Evolutionary conservation across 2,113 vertebrate genomes (phyloP).

Genomic region (Leptocoma aspasia): DNA sequence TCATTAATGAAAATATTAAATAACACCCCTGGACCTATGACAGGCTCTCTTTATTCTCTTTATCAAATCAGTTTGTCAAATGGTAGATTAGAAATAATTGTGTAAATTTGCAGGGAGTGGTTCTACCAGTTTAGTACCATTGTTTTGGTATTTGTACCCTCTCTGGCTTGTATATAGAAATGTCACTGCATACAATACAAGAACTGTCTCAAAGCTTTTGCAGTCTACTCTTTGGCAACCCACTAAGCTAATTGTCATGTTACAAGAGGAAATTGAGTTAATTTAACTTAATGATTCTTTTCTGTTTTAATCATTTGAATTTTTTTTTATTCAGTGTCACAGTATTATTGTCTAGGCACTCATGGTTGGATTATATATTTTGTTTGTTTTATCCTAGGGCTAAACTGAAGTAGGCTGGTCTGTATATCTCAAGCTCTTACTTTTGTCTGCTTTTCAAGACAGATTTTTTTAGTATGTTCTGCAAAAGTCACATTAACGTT

Average conservation of each 20-base stretch:
- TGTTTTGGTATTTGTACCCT: background rate
- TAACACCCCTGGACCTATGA: background rate
- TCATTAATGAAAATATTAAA: background rate
- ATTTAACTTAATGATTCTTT: background rate
- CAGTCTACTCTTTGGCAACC: background rate
- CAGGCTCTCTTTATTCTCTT: background rate
- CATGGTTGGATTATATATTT: background rate
- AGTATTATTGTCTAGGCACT: background rate
- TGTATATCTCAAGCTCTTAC: background rate
- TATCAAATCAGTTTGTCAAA: background rate
- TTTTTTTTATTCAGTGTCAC: background rate
- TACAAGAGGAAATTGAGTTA: background rate
- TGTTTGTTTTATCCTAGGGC: background rate
- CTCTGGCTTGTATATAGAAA: background rate
- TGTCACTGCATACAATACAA: rapidly evolving
- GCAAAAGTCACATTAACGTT: background rate
- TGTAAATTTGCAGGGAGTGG: rapidly evolving
- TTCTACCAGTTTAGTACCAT: background rate
- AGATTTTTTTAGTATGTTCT: background rate
- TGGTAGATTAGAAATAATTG: background rate
- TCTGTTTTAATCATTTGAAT: background rate
- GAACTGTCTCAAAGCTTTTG: background rate
- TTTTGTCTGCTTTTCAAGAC: background rate
- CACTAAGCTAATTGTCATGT: background rate
- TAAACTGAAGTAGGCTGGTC: background rate